phyloP scores from a whole-genome alignment of 1,140 invertebrate genomes.

The Drosophila lini region DNA sequence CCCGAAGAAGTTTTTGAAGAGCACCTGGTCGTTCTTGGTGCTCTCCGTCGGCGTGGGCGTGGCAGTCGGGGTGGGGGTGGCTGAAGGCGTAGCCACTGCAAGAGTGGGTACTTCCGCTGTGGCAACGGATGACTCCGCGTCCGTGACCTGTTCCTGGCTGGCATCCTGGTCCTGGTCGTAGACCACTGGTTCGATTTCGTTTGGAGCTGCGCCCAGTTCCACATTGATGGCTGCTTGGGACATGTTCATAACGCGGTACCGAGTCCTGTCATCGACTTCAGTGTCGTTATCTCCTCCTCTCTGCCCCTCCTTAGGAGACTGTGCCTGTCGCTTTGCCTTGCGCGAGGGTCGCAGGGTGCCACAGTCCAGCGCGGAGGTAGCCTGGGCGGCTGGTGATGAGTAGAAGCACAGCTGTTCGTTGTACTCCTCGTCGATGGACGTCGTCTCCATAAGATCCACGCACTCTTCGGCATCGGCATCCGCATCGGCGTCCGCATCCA shows the following conservation, averaged over 20 bases:
- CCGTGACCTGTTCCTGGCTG: not conserved
- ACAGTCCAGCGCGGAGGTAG: slow-evolving; percentile 63
- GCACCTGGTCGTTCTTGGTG: slow-evolving; percentile 74
- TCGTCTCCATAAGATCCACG: slow-evolving; percentile 82
- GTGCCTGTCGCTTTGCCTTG: slow-evolving; percentile 65
- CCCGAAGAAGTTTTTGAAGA: slow-evolving; percentile 84
- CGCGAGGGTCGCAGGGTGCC: slow-evolving; percentile 72
- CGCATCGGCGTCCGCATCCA: slow-evolving; percentile 86
- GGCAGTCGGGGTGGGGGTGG: slow-evolving; percentile 44
- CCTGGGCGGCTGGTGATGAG: slow-evolving; percentile 26
- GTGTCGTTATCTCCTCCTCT: not conserved
- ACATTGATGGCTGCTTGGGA: slow-evolving; percentile 73
- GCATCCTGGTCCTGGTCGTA: slow-evolving; percentile 24
- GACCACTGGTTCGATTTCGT: slow-evolving; percentile 47
- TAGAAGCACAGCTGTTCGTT: slow-evolving; percentile 77
- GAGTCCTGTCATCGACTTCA: slow-evolving; percentile 52
- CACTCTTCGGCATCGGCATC: slow-evolving; percentile 84
- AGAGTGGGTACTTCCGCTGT: not conserved
- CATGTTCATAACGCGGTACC: slow-evolving; percentile 83
- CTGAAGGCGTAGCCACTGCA: slow-evolving; percentile 20
- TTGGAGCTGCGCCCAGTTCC: slow-evolving; percentile 48
- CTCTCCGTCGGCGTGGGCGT: slow-evolving; percentile 66
- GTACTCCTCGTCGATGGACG: slow-evolving; percentile 83
- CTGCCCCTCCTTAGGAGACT: slow-evolving; percentile 3
- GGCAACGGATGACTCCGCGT: not conserved